phyloP scores from a whole-genome alignment of 2,797 vertebrate species.

The Pelochelys cantorii region DNA sequence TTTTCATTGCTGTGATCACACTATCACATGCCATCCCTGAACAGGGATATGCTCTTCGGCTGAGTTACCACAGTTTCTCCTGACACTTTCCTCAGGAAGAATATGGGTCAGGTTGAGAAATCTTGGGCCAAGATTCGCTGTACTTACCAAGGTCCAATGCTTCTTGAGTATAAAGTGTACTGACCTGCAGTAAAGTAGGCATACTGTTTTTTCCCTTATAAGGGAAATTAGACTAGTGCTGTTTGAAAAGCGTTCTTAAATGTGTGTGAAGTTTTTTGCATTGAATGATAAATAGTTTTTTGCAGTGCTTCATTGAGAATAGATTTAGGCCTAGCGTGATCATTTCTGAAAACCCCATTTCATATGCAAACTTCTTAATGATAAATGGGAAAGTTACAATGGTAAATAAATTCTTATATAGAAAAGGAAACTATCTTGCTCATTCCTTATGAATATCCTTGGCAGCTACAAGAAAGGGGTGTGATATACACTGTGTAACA shows the following conservation, averaged over 20 bases:
- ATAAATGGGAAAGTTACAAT: background rate
- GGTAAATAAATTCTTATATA: background rate
- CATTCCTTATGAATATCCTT: background rate
- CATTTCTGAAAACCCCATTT: background rate
- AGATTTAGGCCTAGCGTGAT: background rate
- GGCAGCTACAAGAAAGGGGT: background rate
- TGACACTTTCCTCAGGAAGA: background rate
- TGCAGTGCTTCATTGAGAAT: background rate
- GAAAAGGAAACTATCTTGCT: background rate
- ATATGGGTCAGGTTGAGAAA: background rate
- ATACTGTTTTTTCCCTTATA: background rate
- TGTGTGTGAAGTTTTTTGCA: background rate
- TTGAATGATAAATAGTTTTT: background rate
- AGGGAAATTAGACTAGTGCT: background rate
- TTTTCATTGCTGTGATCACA: background rate
- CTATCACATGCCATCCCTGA: background rate
- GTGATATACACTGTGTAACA: background rate
- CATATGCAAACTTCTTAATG: background rate
- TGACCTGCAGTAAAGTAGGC: background rate
- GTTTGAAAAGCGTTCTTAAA: background rate
- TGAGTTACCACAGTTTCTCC: background rate
- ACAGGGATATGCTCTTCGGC: background rate
- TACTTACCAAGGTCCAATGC: background rate
- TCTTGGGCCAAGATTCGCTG: background rate
- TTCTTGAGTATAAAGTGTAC: background rate